Conservation (phyloP, 2,888 invertebrate genomes). For the Drosophila neonasuta region DNA sequence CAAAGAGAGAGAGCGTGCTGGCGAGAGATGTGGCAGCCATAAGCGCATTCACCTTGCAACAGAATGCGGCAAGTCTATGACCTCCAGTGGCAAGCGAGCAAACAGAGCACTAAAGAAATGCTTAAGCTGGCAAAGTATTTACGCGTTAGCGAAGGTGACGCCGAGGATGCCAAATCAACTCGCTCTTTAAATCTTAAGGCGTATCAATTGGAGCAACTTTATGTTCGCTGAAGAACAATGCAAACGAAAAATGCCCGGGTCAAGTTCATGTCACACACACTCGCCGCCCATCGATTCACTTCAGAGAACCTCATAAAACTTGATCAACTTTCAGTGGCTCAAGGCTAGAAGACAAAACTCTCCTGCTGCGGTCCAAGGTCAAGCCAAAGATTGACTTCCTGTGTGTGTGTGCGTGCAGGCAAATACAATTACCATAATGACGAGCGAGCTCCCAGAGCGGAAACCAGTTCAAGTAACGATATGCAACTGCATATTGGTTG, state of each 20-base stretch:
- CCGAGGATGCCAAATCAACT: not conserved
- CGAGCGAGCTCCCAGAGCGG: constrained; percentile 18
- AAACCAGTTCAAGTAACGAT: constrained; percentile 17
- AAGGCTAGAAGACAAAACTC: constrained; percentile 39
- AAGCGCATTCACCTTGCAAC: constrained; percentile 36
- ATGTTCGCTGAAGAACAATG: constrained; percentile 6
- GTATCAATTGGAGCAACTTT: too few species aligned
- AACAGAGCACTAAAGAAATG: constrained; percentile 2
- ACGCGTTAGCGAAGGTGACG: constrained; percentile 7
- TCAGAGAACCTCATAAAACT: constrained; percentile 59
- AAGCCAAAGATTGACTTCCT: not conserved
- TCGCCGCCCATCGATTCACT: constrained; percentile 25
- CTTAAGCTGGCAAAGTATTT: constrained; percentile 6
- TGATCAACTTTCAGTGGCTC: constrained; percentile 64
- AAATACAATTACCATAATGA: constrained; percentile 57
- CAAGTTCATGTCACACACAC: constrained; percentile 47
- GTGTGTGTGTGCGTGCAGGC: constrained; percentile 11
- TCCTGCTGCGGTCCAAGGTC: constrained; percentile 30
- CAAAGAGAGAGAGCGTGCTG: not conserved
- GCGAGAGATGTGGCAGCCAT: not conserved
- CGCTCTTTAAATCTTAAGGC: not conserved
- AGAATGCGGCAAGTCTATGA: constrained; percentile 25
- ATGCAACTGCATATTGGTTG: constrained; percentile 27
- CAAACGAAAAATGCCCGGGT: constrained; percentile 18
- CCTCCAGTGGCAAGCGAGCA: constrained; percentile 9